Evolutionary conservation across 2,113 vertebrate genomes (phyloP).

Genomic region (Cephalopholis sonnerati): DNA sequence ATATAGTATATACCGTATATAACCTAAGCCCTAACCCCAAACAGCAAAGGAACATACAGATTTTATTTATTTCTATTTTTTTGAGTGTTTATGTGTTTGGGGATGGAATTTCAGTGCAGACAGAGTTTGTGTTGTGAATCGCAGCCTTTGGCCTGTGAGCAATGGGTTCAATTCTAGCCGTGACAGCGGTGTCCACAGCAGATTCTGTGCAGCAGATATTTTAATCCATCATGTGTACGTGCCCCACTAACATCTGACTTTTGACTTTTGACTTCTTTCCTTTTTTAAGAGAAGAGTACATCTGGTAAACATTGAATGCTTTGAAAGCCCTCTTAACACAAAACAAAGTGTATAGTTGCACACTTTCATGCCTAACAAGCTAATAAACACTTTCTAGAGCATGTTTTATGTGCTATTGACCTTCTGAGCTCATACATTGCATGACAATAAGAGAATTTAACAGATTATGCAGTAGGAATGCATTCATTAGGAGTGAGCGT

Average conservation of each 20-base stretch:
- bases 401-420: not conserved
- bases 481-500: conserved; percentile 2
- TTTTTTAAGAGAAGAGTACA: conserved; percentile 16
- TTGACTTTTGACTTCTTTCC: conserved; percentile 28
- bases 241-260: conserved; percentile 48
- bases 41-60: not conserved
- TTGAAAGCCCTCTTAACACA: not conserved
- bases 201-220: conserved; percentile 68
- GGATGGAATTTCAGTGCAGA: conserved; percentile 49
- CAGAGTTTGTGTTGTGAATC: conserved; percentile 36
- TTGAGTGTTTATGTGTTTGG: not conserved
- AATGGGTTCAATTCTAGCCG: conserved; percentile 72
- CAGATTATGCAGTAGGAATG: not conserved
- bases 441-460: not conserved
- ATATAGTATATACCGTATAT: not conserved
- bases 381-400: not conserved
- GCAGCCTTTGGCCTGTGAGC: conserved; percentile 71
- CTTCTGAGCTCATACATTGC: not conserved
- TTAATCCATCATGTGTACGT: conserved; percentile 74
- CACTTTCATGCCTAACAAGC: not conserved
- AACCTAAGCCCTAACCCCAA: not conserved
- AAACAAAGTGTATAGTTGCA: not conserved
- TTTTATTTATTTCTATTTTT: not conserved
- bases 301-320: conserved; percentile 6
- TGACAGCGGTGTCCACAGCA: conserved; percentile 70